Evolutionary conservation across 2,888 invertebrate species (phyloP).

Genomic region (Ferdinandea cuprea): DNA sequence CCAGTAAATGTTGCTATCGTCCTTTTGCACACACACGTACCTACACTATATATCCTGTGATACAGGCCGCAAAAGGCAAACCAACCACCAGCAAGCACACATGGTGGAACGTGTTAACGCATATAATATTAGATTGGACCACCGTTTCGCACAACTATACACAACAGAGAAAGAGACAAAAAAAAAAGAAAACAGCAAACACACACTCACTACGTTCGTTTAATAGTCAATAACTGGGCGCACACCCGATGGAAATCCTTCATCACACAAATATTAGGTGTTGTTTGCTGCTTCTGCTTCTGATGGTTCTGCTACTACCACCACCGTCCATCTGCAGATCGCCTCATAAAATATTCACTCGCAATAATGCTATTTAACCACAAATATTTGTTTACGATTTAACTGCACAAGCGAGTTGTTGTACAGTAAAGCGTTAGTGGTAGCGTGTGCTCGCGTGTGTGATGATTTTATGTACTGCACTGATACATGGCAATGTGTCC

Average conservation of each 20-base stretch:
- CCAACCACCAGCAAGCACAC: slow-evolving; percentile 37
- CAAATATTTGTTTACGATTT: slow-evolving; percentile 72
- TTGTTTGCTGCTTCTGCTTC: not conserved
- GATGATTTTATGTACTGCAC: not conserved
- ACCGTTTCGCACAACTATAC: too few relatives aligned
- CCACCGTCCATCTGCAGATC: slow-evolving; percentile 52
- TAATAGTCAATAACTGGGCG: slow-evolving; percentile 67
- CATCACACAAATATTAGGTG: slow-evolving; percentile 58
- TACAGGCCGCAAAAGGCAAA: slow-evolving; percentile 34
- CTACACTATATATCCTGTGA: not conserved
- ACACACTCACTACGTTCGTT: slow-evolving; percentile 10
- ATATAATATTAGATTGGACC: slow-evolving; percentile 64
- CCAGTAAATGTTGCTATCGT: slow-evolving; percentile 63
- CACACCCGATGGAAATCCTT: slow-evolving; percentile 66
- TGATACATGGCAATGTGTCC: slow-evolving; percentile 22
- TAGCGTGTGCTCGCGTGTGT: not conserved
- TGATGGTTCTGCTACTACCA: not conserved
- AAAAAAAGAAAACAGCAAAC: slow-evolving; percentile 9
- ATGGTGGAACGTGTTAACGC: slow-evolving; percentile 72
- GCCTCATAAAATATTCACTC: slow-evolving; percentile 63
- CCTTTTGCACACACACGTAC: slow-evolving; percentile 52
- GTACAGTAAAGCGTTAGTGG: too few relatives aligned
- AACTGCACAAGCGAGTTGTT: slow-evolving; percentile 32
- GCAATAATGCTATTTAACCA: slow-evolving; percentile 62
- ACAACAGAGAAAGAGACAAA: slow-evolving; percentile 5